Evolutionary conservation across 2,113 vertebrate genomes (phyloP).

Genomic region (Xenopus laevis): DNA sequence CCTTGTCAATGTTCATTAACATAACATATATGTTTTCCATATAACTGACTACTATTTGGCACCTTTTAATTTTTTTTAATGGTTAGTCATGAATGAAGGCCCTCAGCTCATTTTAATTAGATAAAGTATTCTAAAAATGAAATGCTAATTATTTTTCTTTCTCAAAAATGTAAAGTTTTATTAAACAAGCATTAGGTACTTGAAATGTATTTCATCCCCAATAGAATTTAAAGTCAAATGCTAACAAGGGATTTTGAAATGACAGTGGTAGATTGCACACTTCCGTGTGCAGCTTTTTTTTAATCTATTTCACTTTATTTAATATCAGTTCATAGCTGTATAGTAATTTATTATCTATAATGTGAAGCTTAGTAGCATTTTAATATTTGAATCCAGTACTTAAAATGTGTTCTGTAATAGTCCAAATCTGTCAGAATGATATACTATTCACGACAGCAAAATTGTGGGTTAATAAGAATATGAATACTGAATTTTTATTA

Average conservation of each 20-base stretch:
- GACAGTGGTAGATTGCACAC: no score
- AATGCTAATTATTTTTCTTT: constrained; percentile 31
- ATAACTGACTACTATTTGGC: not conserved
- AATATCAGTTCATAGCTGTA: not conserved
- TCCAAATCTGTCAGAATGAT: no score
- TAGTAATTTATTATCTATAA: not conserved
- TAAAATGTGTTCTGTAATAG: not conserved
- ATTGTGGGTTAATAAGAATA: no score
- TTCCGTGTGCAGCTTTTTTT: no score
- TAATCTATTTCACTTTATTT: not conserved
- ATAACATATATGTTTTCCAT: no score
- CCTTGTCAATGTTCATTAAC: no score
- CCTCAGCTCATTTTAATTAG: constrained; percentile 10
- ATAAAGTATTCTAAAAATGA: constrained; percentile 10
- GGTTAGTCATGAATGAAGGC: constrained; percentile 9
- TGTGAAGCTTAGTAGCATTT: not conserved
- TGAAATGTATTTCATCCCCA: constrained; percentile 28
- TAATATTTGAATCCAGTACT: not conserved
- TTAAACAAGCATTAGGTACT: constrained; percentile 26
- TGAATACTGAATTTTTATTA: no score
- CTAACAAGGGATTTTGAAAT: constrained; percentile 15
- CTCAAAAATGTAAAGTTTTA: constrained; percentile 8
- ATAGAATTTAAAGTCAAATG: constrained; percentile 20
- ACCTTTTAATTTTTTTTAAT: constrained; percentile 8
- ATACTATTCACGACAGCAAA: no score